phyloP scores from a whole-genome alignment of 2,888 invertebrate species.

The Perithous albicinctus region DNA sequence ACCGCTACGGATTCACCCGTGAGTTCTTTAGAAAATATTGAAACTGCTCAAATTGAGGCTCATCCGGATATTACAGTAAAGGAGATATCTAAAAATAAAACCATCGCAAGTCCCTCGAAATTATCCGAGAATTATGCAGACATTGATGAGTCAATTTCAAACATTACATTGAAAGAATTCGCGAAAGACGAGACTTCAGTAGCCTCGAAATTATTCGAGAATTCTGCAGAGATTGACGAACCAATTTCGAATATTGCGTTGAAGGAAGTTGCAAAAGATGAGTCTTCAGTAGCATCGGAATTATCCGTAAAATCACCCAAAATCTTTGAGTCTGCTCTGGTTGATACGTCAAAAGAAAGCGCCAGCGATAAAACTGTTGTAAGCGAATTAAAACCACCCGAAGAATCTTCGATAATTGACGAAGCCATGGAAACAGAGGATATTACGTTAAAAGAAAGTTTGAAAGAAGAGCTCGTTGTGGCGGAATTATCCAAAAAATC shows the following conservation, averaged over 20 bases:
- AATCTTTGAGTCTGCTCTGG: neutral
- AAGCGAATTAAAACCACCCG: neutral
- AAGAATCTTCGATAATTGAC: neutral
- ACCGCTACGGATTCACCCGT: neutral
- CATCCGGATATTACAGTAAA: neutral
- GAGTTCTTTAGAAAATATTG: neutral
- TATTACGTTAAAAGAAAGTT: neutral
- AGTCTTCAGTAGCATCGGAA: neutral
- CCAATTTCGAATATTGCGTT: neutral
- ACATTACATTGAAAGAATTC: neutral
- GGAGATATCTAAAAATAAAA: neutral
- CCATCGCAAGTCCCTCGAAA: neutral
- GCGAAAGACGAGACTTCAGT: neutral
- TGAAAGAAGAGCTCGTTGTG: neutral
- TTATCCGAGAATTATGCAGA: neutral
- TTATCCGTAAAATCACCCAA: neutral
- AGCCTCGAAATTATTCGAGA: neutral
- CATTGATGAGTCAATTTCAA: neutral
- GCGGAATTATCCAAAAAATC: slow-evolving; percentile 4
- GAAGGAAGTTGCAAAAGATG: neutral
- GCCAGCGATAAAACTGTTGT: neutral
- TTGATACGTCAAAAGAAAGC: slow-evolving; percentile 1
- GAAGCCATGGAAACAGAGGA: neutral
- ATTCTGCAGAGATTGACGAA: slow-evolving; percentile 11
- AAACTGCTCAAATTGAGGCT: neutral